Conservation (phyloP, 2,113 vertebrate genomes). For the Tenrec ecaudatus region DNA sequence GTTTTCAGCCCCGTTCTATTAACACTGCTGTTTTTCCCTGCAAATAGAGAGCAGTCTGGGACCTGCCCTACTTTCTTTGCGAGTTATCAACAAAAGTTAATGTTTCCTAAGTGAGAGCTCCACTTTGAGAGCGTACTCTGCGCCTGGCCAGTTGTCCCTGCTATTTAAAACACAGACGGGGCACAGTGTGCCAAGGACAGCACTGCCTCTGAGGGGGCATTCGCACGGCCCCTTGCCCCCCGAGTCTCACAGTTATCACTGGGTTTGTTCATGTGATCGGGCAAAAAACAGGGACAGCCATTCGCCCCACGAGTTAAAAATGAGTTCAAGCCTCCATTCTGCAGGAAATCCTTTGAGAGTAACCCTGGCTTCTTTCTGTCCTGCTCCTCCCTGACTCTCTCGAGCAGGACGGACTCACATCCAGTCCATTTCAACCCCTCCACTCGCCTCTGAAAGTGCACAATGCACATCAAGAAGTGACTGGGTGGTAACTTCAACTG, state of each 20-base stretch:
- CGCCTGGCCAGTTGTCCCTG: neutral
- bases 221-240: too few relatives aligned
- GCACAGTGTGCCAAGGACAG: neutral
- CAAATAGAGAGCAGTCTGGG: constrained; percentile 67
- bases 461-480: neutral
- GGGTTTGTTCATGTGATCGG: neutral
- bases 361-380: neutral
- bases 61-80: constrained; percentile 76
- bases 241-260: neutral
- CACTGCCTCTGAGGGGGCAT: neutral
- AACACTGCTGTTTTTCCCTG: constrained; percentile 60
- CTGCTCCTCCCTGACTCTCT: neutral
- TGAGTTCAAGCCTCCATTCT: neutral
- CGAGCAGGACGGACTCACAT: neutral
- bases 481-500: neutral
- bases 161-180: constrained; percentile 9
- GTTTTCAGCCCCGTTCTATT: constrained; percentile 46
- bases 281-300: neutral
- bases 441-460: neutral
- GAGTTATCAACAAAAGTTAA: constrained; percentile 68
- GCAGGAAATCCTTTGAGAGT: neutral
- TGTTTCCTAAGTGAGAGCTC: constrained; percentile 56
- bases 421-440: neutral
- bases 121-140: neutral
- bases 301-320: neutral